A percentile compares a stretch with the other conserved stretches of the same genome.
Evolutionary conservation across 2,113 vertebrate species (phyloP).

Genomic region (Anser brachyrhynchus): DNA sequence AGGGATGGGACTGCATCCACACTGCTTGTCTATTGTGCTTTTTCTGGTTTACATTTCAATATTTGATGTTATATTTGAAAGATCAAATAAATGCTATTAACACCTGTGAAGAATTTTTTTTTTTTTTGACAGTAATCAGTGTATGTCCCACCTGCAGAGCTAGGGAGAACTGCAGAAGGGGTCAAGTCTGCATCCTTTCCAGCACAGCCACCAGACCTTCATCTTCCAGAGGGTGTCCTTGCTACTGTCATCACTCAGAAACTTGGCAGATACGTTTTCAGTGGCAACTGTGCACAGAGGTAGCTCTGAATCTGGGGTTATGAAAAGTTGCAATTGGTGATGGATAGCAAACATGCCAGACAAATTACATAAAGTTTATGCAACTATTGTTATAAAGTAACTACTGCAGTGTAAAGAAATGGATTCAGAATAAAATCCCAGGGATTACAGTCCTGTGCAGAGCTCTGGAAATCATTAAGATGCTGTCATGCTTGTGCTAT

Average conservation of each 20-base stretch:
- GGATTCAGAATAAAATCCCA: not conserved
- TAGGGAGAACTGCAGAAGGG: not conserved
- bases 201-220: not conserved
- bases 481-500: not conserved
- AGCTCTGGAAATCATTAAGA: not conserved
- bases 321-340: not conserved
- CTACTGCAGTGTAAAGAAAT: not conserved
- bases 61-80: not conserved
- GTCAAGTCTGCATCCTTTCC: not conserved
- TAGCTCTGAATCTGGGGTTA: not conserved
- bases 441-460: not conserved
- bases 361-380: not conserved
- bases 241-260: not conserved
- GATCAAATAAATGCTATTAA: not conserved
- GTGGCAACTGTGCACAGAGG: not conserved
- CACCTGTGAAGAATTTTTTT: not conserved
- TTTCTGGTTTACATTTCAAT: not conserved
- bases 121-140: not conserved
- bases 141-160: not conserved
- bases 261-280: not conserved
- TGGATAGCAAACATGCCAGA: not conserved
- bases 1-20: not conserved
- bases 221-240: not conserved
- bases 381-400: not conserved
- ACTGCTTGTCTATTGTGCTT: not conserved